These are phyloP conservation scores for Leuciscus waleckii DNA, from an alignment of 2,797 vertebrate genomes.

Conservation along the genomic window DNA sequence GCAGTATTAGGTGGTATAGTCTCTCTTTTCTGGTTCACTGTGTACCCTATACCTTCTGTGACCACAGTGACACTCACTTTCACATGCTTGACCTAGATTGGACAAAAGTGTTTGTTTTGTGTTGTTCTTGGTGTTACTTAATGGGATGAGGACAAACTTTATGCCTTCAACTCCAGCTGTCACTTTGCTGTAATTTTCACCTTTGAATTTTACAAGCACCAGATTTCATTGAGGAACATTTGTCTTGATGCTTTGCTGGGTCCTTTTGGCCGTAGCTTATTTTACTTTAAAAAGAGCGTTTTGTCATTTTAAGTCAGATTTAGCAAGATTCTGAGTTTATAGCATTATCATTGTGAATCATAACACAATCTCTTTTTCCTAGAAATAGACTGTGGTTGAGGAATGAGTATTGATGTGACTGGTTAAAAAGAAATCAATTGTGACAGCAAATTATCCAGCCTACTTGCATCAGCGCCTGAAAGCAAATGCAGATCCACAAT, in stretches of 20 bases:
- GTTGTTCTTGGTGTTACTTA: slow-evolving; percentile 70
- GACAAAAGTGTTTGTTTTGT: slow-evolving; percentile 78
- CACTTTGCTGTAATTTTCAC: slow-evolving; percentile 46
- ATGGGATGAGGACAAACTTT: slow-evolving; percentile 67
- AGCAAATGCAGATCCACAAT: slow-evolving; percentile 13
- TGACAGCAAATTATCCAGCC: slow-evolving; percentile 46
- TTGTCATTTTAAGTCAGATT: neutral
- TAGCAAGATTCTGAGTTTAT: neutral
- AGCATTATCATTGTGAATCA: neutral
- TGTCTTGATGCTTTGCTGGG: neutral
- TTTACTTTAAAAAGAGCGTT: neutral
- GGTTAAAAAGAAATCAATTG: slow-evolving; percentile 38
- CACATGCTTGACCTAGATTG: slow-evolving; percentile 81
- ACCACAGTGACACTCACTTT: slow-evolving; percentile 67
- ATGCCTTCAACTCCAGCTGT: slow-evolving; percentile 66
- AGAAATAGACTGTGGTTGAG: neutral
- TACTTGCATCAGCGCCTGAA: slow-evolving; percentile 18
- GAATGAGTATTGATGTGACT: slow-evolving; percentile 4
- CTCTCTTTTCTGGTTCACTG: slow-evolving; percentile 66
- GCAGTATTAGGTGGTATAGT: slow-evolving; percentile 64
- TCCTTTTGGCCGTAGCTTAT: neutral
- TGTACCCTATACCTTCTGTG: slow-evolving; percentile 72
- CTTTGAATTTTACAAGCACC: slow-evolving; percentile 50
- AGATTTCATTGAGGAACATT: slow-evolving; percentile 22
- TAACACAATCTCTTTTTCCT: slow-evolving; percentile 1